Evolutionary conservation across 1,140 invertebrate species (phyloP).

Genomic region (Drosophila trapezifrons): DNA sequence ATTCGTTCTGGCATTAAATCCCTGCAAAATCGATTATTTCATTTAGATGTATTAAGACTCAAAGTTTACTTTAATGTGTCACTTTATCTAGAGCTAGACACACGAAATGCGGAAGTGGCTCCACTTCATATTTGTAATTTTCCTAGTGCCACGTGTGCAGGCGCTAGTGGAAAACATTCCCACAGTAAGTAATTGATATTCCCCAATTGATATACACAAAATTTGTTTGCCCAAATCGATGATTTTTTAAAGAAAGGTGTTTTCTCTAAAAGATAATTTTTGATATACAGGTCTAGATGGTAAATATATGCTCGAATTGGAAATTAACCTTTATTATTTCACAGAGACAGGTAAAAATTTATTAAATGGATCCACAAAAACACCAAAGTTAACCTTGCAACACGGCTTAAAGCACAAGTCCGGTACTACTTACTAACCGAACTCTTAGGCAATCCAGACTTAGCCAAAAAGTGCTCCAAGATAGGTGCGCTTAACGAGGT

Average conservation of each 20-base stretch:
- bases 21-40: too few species aligned
- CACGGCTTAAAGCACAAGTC: too few species aligned
- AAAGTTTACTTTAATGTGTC: too few species aligned
- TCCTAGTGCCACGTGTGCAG: not conserved
- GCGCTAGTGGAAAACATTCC: too few species aligned
- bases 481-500: accelerated
- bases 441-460: not conserved
- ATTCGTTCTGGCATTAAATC: too few species aligned
- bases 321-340: not conserved
- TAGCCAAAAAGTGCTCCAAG: not conserved
- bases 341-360: too few species aligned
- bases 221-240: not conserved
- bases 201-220: too few species aligned
- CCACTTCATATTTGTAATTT: not conserved
- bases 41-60: too few species aligned
- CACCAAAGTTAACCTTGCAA: not conserved
- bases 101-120: not conserved
- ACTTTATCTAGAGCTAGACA: not conserved
- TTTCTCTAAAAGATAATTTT: not conserved
- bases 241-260: not conserved
- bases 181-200: not conserved
- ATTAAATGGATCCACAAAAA: not conserved
- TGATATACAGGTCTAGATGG: not conserved
- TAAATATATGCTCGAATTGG: too few species aligned
- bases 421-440: not conserved